phyloP scores from a whole-genome alignment of 2,113 vertebrate genomes.

The Barbus barbus region DNA sequence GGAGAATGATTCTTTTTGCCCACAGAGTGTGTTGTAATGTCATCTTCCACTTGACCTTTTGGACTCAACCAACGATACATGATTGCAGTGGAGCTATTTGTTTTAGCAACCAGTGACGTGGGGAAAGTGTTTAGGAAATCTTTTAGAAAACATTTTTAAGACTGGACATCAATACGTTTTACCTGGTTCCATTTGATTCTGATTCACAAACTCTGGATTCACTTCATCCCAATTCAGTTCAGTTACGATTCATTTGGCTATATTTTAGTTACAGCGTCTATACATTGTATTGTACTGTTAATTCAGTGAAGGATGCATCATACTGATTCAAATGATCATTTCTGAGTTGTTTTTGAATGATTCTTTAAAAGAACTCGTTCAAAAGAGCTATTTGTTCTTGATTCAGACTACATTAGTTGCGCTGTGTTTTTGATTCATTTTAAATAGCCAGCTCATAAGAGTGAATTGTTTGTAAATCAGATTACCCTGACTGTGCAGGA shows the following conservation, averaged over 20 bases:
- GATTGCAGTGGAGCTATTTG: background rate
- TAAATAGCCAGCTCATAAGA: background rate
- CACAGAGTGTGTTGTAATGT: background rate
- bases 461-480: background rate
- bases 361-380: background rate
- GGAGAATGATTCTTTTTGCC: background rate
- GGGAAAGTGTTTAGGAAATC: background rate
- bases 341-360: background rate
- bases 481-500: background rate
- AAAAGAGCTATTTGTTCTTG: background rate
- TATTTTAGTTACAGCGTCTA: background rate
- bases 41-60: background rate
- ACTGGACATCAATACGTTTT: background rate
- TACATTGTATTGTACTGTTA: background rate
- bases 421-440: background rate
- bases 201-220: background rate
- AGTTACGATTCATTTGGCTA: background rate
- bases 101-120: background rate
- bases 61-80: background rate
- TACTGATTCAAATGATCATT: background rate
- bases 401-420: background rate
- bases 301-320: background rate
- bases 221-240: background rate
- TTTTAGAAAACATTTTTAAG: background rate
- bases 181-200: background rate